Evolutionary conservation across 2,888 invertebrate genomes (phyloP), one percentile per base, ranked within the genome.

Genomic region (Perizoma affinitatum): DNA sequence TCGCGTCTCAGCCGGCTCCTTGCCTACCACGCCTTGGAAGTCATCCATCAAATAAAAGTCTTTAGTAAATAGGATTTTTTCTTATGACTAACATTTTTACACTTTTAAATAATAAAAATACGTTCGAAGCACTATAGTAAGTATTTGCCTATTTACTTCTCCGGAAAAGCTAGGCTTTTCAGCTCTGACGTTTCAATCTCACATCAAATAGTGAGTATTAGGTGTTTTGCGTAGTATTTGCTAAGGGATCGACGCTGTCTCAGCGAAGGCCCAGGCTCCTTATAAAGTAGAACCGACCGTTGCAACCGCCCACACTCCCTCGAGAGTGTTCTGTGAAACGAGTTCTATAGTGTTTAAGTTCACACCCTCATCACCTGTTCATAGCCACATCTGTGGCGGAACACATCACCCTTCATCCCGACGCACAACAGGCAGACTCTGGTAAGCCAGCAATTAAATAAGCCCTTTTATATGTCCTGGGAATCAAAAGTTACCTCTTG

Each of bases 371-470:
- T 71, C 73, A 68, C 68, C 63, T 74, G 90, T 91, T 91, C 91
- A 91, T 90, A 91, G 90, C 83, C 90, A 90, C 85, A 54, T 69
- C 73, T 78, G 90, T 91, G 90, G 90, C 86, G 65, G 91, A 89
- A 90, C 90, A 79, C 64, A 46, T 72, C 84, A 79, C 68, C 72
- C 74, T 49, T 68, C 74, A 69, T 67, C 71, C 71, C 80, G 79
- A 83, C 76, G 73, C 80, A 80, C 81, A 81, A 77, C 78, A 75
- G 72, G 72, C 74, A 84, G 74, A 63, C 66, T 72, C 76, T 78
- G 88, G 90, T 90, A 72, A 90, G 89, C 86, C 4, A 38, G 1
- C 7, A 6, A 5, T 38, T 7, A 6, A 38, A 22, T 22, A 4
- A 38, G 38, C 5, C 38, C 1, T 38, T 38, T 22, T 22, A 22